Evolutionary conservation across 2,888 invertebrate species (phyloP), one percentile per base, ranked within the genome.

Genomic region (Watsonalla cultraria): DNA sequence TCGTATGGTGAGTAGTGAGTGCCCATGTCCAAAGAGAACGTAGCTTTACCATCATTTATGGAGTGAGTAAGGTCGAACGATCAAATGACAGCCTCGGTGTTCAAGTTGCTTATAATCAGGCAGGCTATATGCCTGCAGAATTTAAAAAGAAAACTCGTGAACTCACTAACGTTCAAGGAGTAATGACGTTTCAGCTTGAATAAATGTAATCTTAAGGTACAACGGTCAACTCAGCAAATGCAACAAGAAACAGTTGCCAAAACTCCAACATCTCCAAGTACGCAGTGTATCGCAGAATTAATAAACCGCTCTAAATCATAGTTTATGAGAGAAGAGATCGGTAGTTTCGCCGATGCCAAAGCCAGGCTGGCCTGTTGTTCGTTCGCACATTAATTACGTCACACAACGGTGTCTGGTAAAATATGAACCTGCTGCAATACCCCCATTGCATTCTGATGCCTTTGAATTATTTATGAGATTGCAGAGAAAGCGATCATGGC

Each of bases 381-480:
- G 63, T 65, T 62, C 61, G 74, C 66, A 76, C 81, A 81, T 82
- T 83, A 82, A 81, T 82, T 82, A 82, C 77, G 70, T 68, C 59
- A 66, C 70, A 69, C 71, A 70, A 73, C 68, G 68, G 65, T 76
- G 76, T 72, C 75, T 72, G 71, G 78, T 86, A 83, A 86, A 84
- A 85, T 86, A 86, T 84, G 85, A 78, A 82, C 82, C 83, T 78
- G 82, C 78, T 76, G 67, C 72, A 76, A 80, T 78, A 82, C 77
- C 73, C 70, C 66, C 73, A 73, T 74, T 79, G 80, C 79, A 78
- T 75, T 78, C 74, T 74, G 76, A 81, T 75, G 76, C 70, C 62
- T 71, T 70, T 82, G 79, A 80, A 83, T 84, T 80, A 86, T 85
- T 80, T 78, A 84, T 80, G 77, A 70, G 67, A 54, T 60, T 59